phyloP scores from a whole-genome alignment of 2,888 invertebrate genomes.

The Dione juno region DNA sequence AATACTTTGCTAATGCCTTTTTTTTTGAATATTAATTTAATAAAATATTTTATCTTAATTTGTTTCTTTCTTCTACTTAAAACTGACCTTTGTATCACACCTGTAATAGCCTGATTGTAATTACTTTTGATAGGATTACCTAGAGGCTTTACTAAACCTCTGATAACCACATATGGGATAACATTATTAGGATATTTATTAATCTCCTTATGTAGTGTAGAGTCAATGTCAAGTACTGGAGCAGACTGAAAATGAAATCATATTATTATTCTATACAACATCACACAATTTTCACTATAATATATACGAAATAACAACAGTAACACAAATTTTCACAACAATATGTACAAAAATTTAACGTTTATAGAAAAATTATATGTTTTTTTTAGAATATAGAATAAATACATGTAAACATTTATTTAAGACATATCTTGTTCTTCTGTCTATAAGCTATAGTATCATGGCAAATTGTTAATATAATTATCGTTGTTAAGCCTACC shows the following conservation, averaged over 20 bases:
- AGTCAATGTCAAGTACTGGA: constrained; percentile 87
- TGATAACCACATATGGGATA: constrained; percentile 89
- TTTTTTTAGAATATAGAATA: no score
- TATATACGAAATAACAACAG: no score
- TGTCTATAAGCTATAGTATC: not conserved
- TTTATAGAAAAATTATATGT: no score
- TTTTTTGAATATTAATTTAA: not conserved
- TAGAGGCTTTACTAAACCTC: constrained; percentile 89
- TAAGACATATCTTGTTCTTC: not conserved
- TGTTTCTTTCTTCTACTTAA: no score
- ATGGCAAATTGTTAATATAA: not conserved
- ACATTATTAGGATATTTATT: constrained; percentile 85
- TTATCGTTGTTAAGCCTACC: constrained; percentile 69
- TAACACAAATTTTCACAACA: no score
- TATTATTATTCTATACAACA: not conserved
- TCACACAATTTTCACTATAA: not conserved
- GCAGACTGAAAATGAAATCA: constrained; percentile 81
- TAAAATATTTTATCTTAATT: not conserved
- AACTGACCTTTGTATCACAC: constrained; percentile 88
- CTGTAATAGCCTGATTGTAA: constrained; percentile 88
- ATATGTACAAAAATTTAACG: no score
- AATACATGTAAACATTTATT: not conserved
- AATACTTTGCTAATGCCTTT: no score
- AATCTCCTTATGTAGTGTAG: constrained; percentile 85
- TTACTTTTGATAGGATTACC: constrained; percentile 89